These are phyloP conservation scores for Trematomus bernacchii DNA, from an alignment of 2,797 vertebrate species.

Conservation along the genomic window DNA sequence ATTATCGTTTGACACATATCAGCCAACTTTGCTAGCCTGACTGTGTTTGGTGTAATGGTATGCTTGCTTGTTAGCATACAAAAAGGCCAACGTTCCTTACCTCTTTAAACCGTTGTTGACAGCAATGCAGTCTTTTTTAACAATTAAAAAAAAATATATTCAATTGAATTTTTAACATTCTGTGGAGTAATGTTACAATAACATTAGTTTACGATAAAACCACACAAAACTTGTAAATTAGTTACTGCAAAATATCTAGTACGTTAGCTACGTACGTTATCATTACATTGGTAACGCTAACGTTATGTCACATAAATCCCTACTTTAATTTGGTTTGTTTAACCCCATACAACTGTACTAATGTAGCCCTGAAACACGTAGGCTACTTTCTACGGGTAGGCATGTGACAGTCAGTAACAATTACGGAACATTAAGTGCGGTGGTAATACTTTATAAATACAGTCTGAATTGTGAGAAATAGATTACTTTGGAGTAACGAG, in stretches of 20 bases:
- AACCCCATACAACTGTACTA: background rate
- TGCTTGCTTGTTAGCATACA: background rate
- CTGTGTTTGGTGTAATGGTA: background rate
- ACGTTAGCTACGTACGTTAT: background rate
- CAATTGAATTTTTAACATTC: background rate
- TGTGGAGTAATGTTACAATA: background rate
- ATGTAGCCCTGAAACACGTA: background rate
- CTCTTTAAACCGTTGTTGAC: background rate
- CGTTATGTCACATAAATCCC: background rate
- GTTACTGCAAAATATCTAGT: background rate
- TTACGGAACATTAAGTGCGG: accelerated
- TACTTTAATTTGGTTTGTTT: background rate
- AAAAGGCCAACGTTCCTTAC: background rate
- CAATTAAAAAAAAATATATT: background rate
- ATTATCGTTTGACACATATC: too few species aligned
- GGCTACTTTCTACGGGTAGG: background rate
- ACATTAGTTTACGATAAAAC: background rate
- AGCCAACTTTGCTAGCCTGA: background rate
- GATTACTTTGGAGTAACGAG: slow-evolving; percentile 41
- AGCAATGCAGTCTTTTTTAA: background rate
- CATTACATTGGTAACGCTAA: background rate
- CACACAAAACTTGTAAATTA: background rate
- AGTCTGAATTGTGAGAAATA: background rate
- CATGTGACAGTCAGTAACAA: background rate
- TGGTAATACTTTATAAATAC: background rate